phyloP scores from a whole-genome alignment of 2,888 invertebrate genomes.

The Dicyrtoma fusca region DNA sequence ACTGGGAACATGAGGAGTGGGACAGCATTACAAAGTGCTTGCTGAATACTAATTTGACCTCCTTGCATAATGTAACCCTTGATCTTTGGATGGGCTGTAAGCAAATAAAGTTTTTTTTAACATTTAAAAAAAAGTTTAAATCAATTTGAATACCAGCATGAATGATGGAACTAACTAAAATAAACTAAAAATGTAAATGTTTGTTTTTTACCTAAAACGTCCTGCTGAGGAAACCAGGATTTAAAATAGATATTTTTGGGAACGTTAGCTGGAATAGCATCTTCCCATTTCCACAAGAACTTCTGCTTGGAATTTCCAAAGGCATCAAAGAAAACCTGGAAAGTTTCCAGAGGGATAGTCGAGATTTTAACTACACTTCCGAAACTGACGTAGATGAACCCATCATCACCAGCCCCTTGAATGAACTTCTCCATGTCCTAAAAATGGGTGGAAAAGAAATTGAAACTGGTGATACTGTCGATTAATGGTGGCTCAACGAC shows the following conservation, averaged over 20 bases:
- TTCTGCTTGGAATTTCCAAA: neutral
- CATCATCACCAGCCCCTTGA: conserved; percentile 12
- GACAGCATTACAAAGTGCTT: conserved; percentile 31
- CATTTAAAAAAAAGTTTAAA: neutral
- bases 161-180: neutral
- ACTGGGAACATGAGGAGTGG: conserved; percentile 34
- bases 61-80: conserved; percentile 35
- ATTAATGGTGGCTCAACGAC: no score
- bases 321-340: conserved; percentile 23
- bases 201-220: conserved; percentile 19
- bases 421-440: conserved; percentile 33
- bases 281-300: conserved; percentile 32
- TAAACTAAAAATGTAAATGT: neutral
- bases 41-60: conserved; percentile 34
- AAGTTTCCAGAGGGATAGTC: conserved; percentile 6
- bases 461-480: no score
- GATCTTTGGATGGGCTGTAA: conserved; percentile 32
- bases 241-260: conserved; percentile 25
- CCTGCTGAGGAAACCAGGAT: conserved; percentile 34
- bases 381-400: conserved; percentile 36
- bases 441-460: neutral
- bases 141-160: neutral
- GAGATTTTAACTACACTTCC: conserved; percentile 29
- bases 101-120: neutral
- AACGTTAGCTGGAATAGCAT: neutral